Evolutionary conservation across 2,797 vertebrate genomes (phyloP), one percentile per base, ranked within the genome.

Genomic region (Tapera naevia): DNA sequence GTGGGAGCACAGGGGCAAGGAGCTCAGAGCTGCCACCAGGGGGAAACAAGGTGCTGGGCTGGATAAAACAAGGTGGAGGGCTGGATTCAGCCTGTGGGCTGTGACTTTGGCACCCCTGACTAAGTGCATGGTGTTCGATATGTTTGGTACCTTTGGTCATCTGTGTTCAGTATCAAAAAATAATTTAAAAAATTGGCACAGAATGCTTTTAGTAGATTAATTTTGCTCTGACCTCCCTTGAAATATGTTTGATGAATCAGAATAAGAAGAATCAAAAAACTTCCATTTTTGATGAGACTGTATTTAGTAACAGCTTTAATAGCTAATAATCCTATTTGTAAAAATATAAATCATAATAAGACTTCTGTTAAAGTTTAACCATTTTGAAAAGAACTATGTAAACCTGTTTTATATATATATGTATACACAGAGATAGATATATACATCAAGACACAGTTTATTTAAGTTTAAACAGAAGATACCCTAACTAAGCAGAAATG

Each of bases 371-470:
- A 81, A 72, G 48, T 23, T 73, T 58, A 62, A 58, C 16, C 56
- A 65, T 61, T 92, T 72, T 71, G 51, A 82, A 79, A 82, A 85
- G 17, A 83, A 62, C 10, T 69, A 30, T 7, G 28, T 28, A 85
- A 84, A 88, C 10, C 56, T 71, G 22, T 35, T 53, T 43, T 79
- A 43, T 76, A 50, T 86, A 5, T 9, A 37, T 28, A n/a, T 32
- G 35, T 3, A 21, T 6, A 30, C 0, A 39, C 1, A 69, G 0
- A 60, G 5, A 66, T 4, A 48, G 1, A 69, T 21, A 54, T 4
- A 54, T 9, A 56, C 6, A 2, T 30, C 5, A 4, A 88, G 56
- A 50, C 46, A 71, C 16, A 53, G 24, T 54, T 85, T 58, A 48
- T 51, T 54, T 43, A 70, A 85, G 15, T 70, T 88, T 80, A 82